Evolutionary conservation across 1,140 invertebrate species (phyloP).

Genomic region (Dufourea novaeangliae): DNA sequence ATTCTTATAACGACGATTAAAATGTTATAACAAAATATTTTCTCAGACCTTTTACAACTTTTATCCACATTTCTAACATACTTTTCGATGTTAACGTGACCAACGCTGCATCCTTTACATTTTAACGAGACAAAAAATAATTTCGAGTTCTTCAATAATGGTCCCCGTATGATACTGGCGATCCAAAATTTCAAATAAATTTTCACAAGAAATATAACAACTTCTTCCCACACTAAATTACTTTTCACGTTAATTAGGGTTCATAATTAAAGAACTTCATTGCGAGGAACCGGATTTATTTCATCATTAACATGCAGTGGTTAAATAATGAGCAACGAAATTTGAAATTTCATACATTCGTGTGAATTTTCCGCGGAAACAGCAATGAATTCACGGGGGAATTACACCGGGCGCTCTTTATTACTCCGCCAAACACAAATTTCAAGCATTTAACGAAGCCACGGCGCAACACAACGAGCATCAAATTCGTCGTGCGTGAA

Average conservation of each 20-base stretch:
- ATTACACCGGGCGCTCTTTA: conserved; percentile 14
- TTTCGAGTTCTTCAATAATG: too few relatives aligned
- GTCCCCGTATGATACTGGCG: too few relatives aligned
- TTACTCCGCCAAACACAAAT: not conserved
- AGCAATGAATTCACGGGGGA: not conserved
- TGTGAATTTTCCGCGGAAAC: not conserved
- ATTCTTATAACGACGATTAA: too few relatives aligned
- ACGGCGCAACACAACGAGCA: not conserved
- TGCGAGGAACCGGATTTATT: not conserved
- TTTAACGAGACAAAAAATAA: too few relatives aligned
- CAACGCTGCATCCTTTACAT: too few relatives aligned
- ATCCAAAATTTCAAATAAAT: too few relatives aligned
- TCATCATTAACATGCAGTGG: too few relatives aligned
- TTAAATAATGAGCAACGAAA: not conserved
- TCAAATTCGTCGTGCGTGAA: not conserved
- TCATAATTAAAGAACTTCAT: not conserved
- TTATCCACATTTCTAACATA: too few relatives aligned
- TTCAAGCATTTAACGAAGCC: conserved; percentile 13
- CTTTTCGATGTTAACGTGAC: too few relatives aligned
- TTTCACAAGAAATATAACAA: too few relatives aligned
- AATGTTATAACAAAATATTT: too few relatives aligned
- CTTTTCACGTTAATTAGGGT: not conserved
- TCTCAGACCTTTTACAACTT: too few relatives aligned
- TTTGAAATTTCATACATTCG: not conserved
- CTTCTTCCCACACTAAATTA: not conserved